A percentile compares a stretch with the other conserved stretches of the same genome.
phyloP scores from a whole-genome alignment of 92 coral and sea anemone genomes.

The Plumapathes pennacea region DNA sequence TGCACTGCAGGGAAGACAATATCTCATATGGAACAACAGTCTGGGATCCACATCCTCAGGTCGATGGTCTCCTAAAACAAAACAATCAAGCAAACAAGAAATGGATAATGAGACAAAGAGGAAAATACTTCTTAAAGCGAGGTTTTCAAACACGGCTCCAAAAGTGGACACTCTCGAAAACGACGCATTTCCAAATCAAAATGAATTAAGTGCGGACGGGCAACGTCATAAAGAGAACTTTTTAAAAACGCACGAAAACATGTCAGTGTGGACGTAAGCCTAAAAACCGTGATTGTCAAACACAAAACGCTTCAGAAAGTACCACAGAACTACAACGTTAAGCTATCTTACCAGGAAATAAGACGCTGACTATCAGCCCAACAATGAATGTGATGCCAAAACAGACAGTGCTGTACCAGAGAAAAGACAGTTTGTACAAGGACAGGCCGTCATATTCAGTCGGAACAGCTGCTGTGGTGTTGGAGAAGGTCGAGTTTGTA shows the following conservation, averaged over 20 bases:
- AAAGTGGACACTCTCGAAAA: too few relatives aligned
- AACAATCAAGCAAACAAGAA: too few relatives aligned
- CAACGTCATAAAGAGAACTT: too few relatives aligned
- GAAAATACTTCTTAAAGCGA: not conserved
- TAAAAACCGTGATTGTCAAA: too few relatives aligned
- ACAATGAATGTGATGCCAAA: slow-evolving; percentile 66
- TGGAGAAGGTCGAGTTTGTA: slow-evolving; percentile 4
- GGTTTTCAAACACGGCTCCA: not conserved
- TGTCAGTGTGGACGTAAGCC: too few relatives aligned
- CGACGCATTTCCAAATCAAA: too few relatives aligned
- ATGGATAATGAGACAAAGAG: too few relatives aligned
- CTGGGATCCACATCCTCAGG: slow-evolving; percentile 53
- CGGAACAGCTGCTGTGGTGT: not conserved
- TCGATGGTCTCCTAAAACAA: slow-evolving; percentile 51
- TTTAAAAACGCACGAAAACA: too few relatives aligned
- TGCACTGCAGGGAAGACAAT: slow-evolving; percentile 29
- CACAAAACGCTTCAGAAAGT: not conserved
- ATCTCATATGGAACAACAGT: slow-evolving; percentile 47
- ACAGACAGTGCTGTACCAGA: slow-evolving; percentile 93
- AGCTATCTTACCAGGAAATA: slow-evolving; percentile 81
- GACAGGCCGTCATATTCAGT: slow-evolving; percentile 75
- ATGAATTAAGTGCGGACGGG: too few relatives aligned
- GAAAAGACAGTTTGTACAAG: slow-evolving; percentile 76
- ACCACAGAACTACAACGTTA: not conserved
- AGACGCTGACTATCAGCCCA: slow-evolving; percentile 73